Evolutionary conservation across 2,113 vertebrate species (phyloP), one percentile per base, ranked within the genome.

Genomic region (Saguinus imperator): DNA sequence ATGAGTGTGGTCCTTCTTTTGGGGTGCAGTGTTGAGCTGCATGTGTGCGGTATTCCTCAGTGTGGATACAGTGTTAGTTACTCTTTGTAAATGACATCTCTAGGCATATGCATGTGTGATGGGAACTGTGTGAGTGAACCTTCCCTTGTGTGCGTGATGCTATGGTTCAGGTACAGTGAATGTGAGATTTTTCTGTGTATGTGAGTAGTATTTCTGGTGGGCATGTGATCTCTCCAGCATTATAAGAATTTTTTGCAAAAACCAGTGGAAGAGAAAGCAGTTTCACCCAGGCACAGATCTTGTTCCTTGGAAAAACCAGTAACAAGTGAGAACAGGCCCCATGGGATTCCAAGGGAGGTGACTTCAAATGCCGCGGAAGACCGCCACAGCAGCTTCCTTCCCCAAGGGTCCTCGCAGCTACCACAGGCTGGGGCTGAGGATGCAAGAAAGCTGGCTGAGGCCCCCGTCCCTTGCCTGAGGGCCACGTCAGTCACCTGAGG

Each of bases 81-180:
- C 14, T 27, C 37, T 57, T 43, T 37, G 55, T 48, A 13, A 25
- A 16, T 13, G 21, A 70, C 0, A 12, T 11, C 3, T 35, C 32
- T 87, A 55, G 13, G 5, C 27, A 29, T 73, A 13, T 6, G 16
- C 0, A 1, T 0, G 11, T 6, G 35, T 10, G 27, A 2, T 4
- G 8, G 52, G 32, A 29, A 6, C 25, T 27, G 20, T 20, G 37
- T 8, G 10, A 6, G 17, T 0, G 6, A 27, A 64, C 40, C 27
- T 21, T 68, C 25, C 40, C n/a, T 40, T 43, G 9, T 21, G 32
- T 50, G 29, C 45, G 79, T 13, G n/a, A 58, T 3, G 57, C 29
- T 29, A 1, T 1, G 4, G 18, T 3, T 8, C 9, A 9, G 10
- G 16, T 1, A 29, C 11, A 20, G 35, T 2, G 3, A 8, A 6